Conservation (phyloP, 2,888 invertebrate genomes). For the Eledone cirrhosa region DNA sequence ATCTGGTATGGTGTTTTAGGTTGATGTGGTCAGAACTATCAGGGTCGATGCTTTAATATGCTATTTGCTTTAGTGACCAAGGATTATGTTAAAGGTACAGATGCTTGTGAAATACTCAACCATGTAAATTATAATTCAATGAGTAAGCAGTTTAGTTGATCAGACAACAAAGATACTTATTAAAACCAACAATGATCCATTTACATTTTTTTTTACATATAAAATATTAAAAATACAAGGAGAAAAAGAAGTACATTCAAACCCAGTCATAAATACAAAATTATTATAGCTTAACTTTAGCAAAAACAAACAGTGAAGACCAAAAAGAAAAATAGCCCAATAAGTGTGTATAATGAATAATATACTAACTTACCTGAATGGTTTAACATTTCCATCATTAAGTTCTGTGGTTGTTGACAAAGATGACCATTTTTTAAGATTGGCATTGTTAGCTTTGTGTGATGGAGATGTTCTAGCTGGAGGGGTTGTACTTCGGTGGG, state of each 20-base stretch:
- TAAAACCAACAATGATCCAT: too few species aligned
- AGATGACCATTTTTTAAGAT: conserved; percentile 60
- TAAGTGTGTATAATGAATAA: background rate
- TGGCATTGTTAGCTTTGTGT: conserved; percentile 26
- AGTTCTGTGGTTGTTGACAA: conserved; percentile 47
- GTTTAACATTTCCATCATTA: conserved; percentile 42
- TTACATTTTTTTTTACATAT: too few species aligned
- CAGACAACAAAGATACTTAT: too few species aligned
- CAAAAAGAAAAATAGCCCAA: background rate
- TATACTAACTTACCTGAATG: conserved; percentile 44
- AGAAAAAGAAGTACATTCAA: background rate
- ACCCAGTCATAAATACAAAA: too few species aligned
- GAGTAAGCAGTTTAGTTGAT: too few species aligned
- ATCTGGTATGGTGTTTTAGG: too few species aligned
- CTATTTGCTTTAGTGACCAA: too few species aligned
- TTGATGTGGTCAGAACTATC: too few species aligned
- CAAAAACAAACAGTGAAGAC: background rate
- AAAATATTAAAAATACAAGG: background rate
- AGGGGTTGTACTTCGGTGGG: conserved; percentile 36
- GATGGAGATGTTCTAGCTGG: conserved; percentile 31
- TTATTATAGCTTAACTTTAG: background rate
- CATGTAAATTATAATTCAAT: too few species aligned
- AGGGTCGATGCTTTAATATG: too few species aligned
- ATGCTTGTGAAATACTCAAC: too few species aligned
- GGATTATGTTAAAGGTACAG: too few species aligned